Evolutionary conservation across 2,888 invertebrate genomes (phyloP).

Genomic region (Macrophya alboannulata): DNA sequence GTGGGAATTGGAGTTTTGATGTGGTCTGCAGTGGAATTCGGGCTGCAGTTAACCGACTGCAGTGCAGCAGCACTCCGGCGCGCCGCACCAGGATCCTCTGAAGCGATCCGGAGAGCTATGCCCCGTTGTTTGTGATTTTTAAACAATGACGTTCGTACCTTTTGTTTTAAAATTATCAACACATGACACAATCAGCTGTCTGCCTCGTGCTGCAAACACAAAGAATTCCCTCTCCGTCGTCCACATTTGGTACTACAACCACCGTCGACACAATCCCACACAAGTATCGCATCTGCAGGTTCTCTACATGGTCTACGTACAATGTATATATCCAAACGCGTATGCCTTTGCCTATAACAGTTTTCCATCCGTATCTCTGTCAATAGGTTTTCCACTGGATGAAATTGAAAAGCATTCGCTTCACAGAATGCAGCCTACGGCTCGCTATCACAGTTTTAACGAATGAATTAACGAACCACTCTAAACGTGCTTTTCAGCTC

Average conservation of each 20-base stretch:
- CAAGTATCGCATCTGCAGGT: slow-evolving; percentile 7
- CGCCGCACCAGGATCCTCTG: not conserved
- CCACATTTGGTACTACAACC: not conserved
- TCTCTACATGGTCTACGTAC: not conserved
- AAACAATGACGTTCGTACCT: slow-evolving; percentile 73
- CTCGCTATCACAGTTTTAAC: slow-evolving; percentile 10
- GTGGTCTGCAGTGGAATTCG: slow-evolving; percentile 12
- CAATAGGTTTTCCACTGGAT: slow-evolving; percentile 52
- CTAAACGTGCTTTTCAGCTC: not conserved
- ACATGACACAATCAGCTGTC: slow-evolving; percentile 76
- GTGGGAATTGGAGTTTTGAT: not conserved
- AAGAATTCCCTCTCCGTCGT: slow-evolving; percentile 65
- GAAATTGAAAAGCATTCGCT: slow-evolving; percentile 44
- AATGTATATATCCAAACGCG: slow-evolving; percentile 4
- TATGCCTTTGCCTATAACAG: slow-evolving; percentile 58
- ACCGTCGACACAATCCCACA: slow-evolving; percentile 53
- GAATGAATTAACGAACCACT: not conserved
- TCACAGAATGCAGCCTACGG: not conserved
- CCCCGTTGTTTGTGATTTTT: slow-evolving; percentile 72
- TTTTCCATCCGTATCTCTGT: slow-evolving; percentile 48
- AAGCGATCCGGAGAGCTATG: slow-evolving; percentile 6
- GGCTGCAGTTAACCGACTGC: slow-evolving; percentile 13
- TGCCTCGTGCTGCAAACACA: slow-evolving; percentile 68
- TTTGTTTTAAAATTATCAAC: slow-evolving; percentile 80
- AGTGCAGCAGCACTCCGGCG: no score